A percentile compares a stretch with the other conserved stretches of the same genome.
These are phyloP conservation scores for Lepidochitona cinerea DNA, from an alignment of 2,888 invertebrate genomes.

Conservation along the genomic window DNA sequence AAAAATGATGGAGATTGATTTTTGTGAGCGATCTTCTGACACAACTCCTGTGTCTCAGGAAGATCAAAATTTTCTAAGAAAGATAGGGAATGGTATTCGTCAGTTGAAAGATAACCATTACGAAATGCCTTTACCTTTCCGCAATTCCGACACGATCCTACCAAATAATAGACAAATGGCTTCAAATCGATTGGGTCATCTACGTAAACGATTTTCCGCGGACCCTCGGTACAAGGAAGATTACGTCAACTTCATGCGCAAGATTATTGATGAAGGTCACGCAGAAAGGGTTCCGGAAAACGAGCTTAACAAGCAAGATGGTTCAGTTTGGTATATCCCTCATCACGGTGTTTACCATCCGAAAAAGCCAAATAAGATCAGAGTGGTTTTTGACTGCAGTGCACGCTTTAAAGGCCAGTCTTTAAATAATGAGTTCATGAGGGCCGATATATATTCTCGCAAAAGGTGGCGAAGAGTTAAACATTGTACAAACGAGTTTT, in stretches of 20 bases:
- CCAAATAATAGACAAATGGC: neutral
- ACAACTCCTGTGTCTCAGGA: neutral
- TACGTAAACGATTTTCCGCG: neutral
- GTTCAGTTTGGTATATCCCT: neutral
- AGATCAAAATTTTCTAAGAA: neutral
- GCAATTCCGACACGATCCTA: neutral
- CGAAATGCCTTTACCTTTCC: neutral
- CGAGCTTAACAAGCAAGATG: neutral
- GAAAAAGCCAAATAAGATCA: neutral
- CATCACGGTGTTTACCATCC: neutral
- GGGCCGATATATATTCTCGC: slow-evolving; percentile 19
- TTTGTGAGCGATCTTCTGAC: too few relatives aligned
- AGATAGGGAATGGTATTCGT: neutral
- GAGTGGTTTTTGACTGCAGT: neutral
- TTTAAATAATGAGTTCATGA: neutral
- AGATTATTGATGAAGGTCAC: neutral
- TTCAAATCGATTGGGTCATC: neutral
- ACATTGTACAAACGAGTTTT: slow-evolving; percentile 43
- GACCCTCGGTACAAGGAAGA: neutral
- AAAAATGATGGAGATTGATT: neutral
- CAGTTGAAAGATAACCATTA: neutral
- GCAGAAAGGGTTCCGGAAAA: neutral
- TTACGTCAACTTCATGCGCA: neutral
- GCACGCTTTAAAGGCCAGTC: neutral
- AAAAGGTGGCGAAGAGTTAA: slow-evolving; percentile 28